Evolutionary conservation across 2,797 vertebrate species (phyloP).

Genomic region (Austrolebias charrua): DNA sequence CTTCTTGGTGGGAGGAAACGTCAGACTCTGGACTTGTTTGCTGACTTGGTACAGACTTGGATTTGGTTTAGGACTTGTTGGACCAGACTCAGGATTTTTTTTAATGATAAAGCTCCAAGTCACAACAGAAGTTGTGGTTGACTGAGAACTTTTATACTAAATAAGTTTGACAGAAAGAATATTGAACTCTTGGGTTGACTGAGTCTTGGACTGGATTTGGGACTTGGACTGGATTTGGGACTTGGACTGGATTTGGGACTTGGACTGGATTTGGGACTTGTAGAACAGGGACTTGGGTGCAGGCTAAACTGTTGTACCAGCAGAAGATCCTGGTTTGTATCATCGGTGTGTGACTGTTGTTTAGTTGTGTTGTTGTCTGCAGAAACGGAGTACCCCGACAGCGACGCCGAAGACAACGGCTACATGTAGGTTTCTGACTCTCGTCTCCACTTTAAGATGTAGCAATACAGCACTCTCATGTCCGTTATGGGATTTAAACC

Average conservation of each 20-base stretch:
- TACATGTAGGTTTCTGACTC: conserved; percentile 60
- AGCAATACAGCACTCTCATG: no score
- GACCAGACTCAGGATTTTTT: background rate
- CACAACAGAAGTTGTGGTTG: no score
- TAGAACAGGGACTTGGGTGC: background rate
- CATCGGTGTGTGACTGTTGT: background rate
- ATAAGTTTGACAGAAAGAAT: background rate
- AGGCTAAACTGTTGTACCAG: background rate
- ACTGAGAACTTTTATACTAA: background rate
- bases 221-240: background rate
- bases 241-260: background rate
- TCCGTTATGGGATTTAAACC: no score
- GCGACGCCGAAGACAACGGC: conserved; percentile 33
- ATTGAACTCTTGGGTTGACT: no score
- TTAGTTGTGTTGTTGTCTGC: background rate
- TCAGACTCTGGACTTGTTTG: no score
- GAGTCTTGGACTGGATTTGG: background rate
- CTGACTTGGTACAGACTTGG: no score
- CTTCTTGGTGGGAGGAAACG: no score
- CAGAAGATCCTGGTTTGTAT: no score
- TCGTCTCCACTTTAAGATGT: background rate
- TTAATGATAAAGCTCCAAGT: background rate
- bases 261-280: background rate
- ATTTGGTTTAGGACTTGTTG: background rate
- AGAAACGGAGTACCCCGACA: conserved; percentile 25